phyloP scores from a whole-genome alignment of 2,888 invertebrate genomes.

The Drosophila diplacantha region DNA sequence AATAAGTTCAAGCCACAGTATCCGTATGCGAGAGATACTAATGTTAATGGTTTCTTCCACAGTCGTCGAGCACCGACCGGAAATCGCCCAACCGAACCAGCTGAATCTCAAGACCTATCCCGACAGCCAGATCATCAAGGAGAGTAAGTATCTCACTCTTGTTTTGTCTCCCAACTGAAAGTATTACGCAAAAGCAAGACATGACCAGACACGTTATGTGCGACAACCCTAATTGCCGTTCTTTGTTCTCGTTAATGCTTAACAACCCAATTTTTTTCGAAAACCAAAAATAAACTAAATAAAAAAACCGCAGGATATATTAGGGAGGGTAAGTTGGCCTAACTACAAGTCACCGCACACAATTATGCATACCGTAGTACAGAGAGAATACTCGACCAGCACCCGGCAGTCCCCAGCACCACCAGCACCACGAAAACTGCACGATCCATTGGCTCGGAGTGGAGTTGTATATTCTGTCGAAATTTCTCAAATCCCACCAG shows the following conservation, averaged over 20 bases:
- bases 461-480: constrained; percentile 34
- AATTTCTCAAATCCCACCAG: constrained; percentile 11
- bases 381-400: constrained; percentile 34
- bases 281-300: constrained; percentile 37
- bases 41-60: not conserved
- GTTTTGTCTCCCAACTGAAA: constrained; percentile 5
- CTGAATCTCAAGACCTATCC: constrained; percentile 88
- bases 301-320: constrained; percentile 76
- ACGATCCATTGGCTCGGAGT: constrained; percentile 48
- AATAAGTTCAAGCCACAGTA: not conserved
- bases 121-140: constrained; percentile 86
- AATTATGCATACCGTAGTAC: constrained; percentile 27
- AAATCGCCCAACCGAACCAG: too few species aligned
- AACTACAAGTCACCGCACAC: constrained; percentile 43
- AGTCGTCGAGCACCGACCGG: too few species aligned
- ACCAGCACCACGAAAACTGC: constrained; percentile 23
- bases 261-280: constrained; percentile 37
- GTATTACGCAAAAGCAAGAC: constrained; percentile 7
- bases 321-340: constrained; percentile 78
- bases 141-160: constrained; percentile 83
- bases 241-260: constrained; percentile 52
- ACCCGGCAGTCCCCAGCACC: constrained; percentile 29
- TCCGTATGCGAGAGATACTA: not conserved
- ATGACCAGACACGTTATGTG: constrained; percentile 6
- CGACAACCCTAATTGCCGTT: constrained; percentile 28